A percentile compares a stretch with the other conserved stretches of the same genome.
These are phyloP conservation scores for Conchocele bisecta DNA, from an alignment of 2,888 invertebrate genomes.

Conservation along the genomic window DNA sequence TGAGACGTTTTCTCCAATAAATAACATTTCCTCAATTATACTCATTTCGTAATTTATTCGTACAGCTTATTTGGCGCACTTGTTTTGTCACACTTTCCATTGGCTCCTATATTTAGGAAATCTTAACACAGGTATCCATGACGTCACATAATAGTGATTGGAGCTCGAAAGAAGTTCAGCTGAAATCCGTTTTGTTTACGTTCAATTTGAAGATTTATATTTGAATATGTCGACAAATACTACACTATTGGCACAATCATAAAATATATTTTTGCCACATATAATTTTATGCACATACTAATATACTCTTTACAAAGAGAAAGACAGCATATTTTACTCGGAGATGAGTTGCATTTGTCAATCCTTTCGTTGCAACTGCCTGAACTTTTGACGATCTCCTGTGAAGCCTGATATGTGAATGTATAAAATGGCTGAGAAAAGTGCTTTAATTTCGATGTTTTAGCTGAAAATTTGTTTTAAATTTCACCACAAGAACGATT, in stretches of 20 bases:
- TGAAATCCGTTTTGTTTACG: constrained; percentile 6
- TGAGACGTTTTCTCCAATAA: too few relatives aligned
- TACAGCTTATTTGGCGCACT: constrained; percentile 53
- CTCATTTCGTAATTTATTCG: too few relatives aligned
- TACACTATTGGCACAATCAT: not conserved
- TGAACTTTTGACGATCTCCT: constrained; percentile 75
- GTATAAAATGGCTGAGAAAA: constrained; percentile 73
- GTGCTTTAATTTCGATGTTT: constrained; percentile 76
- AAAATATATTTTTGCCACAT: not conserved
- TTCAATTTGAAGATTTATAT: not conserved
- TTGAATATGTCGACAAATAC: not conserved
- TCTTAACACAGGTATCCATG: constrained; percentile 66
- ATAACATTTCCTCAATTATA: too few relatives aligned
- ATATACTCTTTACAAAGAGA: not conserved
- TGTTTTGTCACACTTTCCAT: constrained; percentile 9
- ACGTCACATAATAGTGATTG: constrained; percentile 65
- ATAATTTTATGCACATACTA: not conserved
- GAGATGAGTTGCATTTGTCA: not conserved
- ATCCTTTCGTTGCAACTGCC: constrained; percentile 59
- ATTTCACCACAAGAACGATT: not conserved
- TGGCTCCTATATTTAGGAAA: constrained; percentile 38
- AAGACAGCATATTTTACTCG: too few relatives aligned
- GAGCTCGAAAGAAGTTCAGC: constrained; percentile 35
- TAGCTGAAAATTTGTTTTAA: not conserved
- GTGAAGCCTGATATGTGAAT: constrained; percentile 68